phyloP scores from a whole-genome alignment of 2,888 invertebrate genomes.

The Sarcophaga caerulescens region DNA sequence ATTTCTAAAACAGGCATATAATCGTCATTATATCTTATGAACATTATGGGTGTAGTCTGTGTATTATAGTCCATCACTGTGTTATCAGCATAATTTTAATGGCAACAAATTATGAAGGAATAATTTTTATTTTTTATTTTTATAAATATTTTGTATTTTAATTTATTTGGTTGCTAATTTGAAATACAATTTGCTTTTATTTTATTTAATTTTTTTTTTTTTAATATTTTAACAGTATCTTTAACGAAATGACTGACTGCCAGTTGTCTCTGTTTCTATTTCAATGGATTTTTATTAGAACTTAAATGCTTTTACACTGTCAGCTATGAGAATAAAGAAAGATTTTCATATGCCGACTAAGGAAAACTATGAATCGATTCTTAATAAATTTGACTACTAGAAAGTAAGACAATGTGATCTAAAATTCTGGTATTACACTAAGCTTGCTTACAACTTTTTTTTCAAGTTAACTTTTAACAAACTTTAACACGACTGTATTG shows the following conservation, averaged over 20 bases:
- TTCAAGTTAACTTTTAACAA: no score
- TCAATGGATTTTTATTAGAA: no score
- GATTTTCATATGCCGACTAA: background rate
- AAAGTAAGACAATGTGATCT: no score
- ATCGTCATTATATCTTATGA: no score
- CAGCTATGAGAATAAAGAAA: background rate
- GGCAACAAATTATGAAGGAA: constrained; percentile 6
- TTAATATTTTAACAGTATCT: constrained; percentile 16
- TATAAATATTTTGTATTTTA: constrained; percentile 24
- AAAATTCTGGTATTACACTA: no score
- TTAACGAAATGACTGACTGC: background rate
- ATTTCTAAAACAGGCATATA: no score
- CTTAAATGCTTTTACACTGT: background rate
- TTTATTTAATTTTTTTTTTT: background rate
- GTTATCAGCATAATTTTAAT: constrained; percentile 28
- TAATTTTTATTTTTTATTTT: background rate
- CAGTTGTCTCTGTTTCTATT: constrained; percentile 18
- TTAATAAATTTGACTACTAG: no score
- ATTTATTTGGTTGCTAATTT: constrained; percentile 53
- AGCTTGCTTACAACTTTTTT: no score
- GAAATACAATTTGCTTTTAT: constrained; percentile 10
- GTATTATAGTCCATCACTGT: constrained; percentile 13
- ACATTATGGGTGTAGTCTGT: background rate
- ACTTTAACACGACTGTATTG: no score
- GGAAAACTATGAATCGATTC: no score